phyloP scores from a whole-genome alignment of 2,113 vertebrate species.

The Megaleporinus macrocephalus region DNA sequence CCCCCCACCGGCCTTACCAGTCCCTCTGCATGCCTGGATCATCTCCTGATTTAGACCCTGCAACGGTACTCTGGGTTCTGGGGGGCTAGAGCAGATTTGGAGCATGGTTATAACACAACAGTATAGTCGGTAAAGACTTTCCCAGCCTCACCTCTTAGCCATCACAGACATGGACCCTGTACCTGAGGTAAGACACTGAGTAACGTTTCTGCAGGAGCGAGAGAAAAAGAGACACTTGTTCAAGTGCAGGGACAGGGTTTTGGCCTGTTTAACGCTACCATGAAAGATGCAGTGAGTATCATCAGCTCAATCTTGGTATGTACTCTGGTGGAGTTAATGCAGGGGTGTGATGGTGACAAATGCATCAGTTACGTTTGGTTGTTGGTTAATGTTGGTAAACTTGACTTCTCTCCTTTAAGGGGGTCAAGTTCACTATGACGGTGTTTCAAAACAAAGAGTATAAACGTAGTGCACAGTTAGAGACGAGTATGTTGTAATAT shows the following conservation, averaged over 20 bases:
- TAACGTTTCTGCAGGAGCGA: not conserved
- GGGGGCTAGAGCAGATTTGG: constrained; percentile 40
- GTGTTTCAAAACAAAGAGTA: not conserved
- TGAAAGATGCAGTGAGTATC: not conserved
- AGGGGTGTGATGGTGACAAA: not conserved
- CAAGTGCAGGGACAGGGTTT: constrained; percentile 1
- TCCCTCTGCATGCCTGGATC: constrained; percentile 48
- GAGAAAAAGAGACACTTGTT: not conserved
- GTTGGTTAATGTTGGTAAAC: not conserved
- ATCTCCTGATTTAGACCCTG: constrained; percentile 53
- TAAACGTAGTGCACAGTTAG: not conserved
- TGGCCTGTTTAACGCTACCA: not conserved
- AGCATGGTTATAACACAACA: constrained; percentile 32
- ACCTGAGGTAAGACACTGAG: constrained; percentile 42
- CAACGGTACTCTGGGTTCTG: constrained; percentile 6
- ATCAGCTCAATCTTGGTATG: too few species aligned
- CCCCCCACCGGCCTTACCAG: constrained; percentile 32
- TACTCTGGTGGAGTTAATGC: not conserved
- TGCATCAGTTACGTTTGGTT: not conserved
- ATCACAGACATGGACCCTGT: constrained; percentile 44
- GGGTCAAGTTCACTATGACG: not conserved
- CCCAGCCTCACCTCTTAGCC: not conserved
- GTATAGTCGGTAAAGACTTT: not conserved
- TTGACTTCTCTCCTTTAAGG: not conserved
- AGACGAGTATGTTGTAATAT: not conserved